Percentiles rank a stretch among this genome's conserved stretches.
These are phyloP conservation scores for Simalia tracyae DNA, from an alignment of 2,797 vertebrate genomes.

Conservation along the genomic window DNA sequence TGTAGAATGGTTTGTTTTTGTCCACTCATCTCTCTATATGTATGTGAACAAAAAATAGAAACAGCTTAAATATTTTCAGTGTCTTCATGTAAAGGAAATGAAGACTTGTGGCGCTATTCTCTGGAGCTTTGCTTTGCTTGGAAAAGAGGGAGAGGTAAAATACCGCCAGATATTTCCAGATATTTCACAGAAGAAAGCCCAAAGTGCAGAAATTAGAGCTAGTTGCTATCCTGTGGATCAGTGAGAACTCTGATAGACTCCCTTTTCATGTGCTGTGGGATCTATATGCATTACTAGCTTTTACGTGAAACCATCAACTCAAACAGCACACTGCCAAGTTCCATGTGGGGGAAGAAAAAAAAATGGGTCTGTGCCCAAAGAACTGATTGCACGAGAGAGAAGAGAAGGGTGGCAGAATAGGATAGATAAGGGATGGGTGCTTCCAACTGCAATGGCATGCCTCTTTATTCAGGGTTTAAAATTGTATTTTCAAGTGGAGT, in stretches of 20 bases:
- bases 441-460: neutral
- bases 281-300: neutral
- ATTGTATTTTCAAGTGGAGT: neutral
- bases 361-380: neutral
- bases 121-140: neutral
- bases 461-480: neutral
- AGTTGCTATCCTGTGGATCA: neutral
- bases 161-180: neutral
- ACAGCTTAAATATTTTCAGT: neutral
- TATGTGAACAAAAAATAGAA: neutral
- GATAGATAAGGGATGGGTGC: neutral
- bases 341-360: neutral
- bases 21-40: neutral
- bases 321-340: neutral
- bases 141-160: neutral
- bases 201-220: neutral
- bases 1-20: neutral
- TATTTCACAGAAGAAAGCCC: neutral
- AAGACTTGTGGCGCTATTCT: neutral
- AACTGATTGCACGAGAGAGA: neutral
- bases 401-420: neutral
- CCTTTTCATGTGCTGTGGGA: neutral
- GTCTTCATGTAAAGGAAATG: neutral
- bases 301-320: neutral
- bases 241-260: neutral